Evolutionary conservation across 1,140 invertebrate genomes (phyloP).

Genomic region (Listronotus bonariensis): DNA sequence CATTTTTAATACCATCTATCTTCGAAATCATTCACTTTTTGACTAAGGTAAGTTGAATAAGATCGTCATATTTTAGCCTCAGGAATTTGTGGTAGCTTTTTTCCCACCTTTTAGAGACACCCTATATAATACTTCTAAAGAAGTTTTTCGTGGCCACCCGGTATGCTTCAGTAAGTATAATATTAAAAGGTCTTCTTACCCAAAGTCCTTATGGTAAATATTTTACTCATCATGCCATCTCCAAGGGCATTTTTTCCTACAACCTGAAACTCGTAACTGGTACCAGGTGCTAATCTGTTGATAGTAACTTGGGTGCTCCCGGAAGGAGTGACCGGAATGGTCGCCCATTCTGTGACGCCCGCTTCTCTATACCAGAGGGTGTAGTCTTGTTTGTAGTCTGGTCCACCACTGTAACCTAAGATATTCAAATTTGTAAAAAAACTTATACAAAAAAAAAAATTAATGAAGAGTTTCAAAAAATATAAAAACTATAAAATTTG

Average conservation of each 20-base stretch:
- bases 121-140: too few species aligned
- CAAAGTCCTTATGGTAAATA: slow-evolving; percentile 85
- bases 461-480: too few species aligned
- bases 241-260: slow-evolving; percentile 92
- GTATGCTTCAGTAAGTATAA: background rate
- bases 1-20: too few species aligned
- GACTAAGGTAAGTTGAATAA: too few species aligned
- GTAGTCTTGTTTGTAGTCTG: slow-evolving; percentile 92
- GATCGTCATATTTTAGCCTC: too few species aligned
- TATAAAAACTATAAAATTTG: too few species aligned
- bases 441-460: too few species aligned
- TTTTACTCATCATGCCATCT: slow-evolving; percentile 93
- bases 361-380: slow-evolving; percentile 89
- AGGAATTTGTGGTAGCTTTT: too few species aligned
- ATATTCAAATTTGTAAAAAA: too few species aligned
- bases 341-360: slow-evolving; percentile 85
- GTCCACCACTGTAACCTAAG: slow-evolving; percentile 84
- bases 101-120: too few species aligned
- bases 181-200: slow-evolving; percentile 66
- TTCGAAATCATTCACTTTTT: too few species aligned
- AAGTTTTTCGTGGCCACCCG: too few species aligned
- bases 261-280: slow-evolving; percentile 95
- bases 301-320: slow-evolving; percentile 90
- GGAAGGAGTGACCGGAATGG: slow-evolving; percentile 88
- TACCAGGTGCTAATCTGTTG: slow-evolving; percentile 85